Base-by-base conservation (phyloP, 2,797 vertebrate genomes). In the Heliangelus exortis region DNA sequence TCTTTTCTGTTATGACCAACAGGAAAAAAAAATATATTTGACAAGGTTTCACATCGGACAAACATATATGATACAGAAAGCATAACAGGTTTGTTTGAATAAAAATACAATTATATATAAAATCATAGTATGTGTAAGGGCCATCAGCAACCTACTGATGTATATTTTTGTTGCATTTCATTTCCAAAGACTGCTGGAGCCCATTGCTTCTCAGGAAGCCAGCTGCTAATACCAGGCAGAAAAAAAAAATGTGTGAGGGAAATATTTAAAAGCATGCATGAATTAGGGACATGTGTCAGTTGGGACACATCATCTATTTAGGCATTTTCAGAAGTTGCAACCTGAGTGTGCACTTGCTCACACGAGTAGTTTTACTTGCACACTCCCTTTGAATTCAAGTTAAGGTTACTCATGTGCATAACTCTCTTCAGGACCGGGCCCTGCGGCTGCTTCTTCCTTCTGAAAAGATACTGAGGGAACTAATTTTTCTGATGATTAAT, bases 401-500 rank as follows among this genome's bases (percentile, higher is more conserved):
- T 62, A 82, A 93, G 41, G 73, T 96, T 94, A 84, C 89, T 88
- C 93, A 86, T 92, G 92, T 92, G 92, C 92, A 84, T 63, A 93
- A 88, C 74, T 77, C 55, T 86, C 84, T 57, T 86, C 92, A 95
- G 88, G 91, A 76, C 91, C 31, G 41, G 91, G 83, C 92, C 89
- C 91, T 88, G 53, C 9, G 73, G 94, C 93, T 94, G 71, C 71
- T 93, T 82, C 89, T 86, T 90, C 74, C 92, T 84, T 73, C 91
- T 84, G 80, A 95, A 94, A 94, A 96, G 85, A 93, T 93, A 92
- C 83, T 94, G 91, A 88, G 77, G 77, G 77, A 94, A 91, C 93
- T 94, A 94, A 96, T 96, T 97, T 96, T 96, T 95, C 95, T 95
- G 92, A 90, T 96, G 92, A 95, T 93, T 96, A 96, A 95, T 95